Evolutionary conservation across 2,797 vertebrate species (phyloP).

Genomic region (Enteromius radiatus): DNA sequence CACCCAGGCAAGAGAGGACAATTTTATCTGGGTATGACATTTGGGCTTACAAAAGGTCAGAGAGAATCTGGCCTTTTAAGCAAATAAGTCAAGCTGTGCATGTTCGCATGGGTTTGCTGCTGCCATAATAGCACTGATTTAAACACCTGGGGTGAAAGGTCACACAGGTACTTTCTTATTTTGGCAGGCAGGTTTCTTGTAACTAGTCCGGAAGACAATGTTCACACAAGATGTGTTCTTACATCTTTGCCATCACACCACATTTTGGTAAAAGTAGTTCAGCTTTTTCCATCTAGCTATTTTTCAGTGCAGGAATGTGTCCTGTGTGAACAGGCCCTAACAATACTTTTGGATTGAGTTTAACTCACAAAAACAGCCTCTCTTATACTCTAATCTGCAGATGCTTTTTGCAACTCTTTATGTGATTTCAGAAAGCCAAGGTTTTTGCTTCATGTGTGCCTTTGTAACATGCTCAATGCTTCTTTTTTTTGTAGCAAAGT

Average conservation of each 20-base stretch:
- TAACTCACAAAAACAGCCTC: background rate
- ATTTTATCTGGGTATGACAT: slow-evolving; percentile 72
- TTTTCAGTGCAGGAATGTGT: background rate
- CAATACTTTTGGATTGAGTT: background rate
- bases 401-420: slow-evolving; percentile 6
- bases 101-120: slow-evolving; percentile 67
- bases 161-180: background rate
- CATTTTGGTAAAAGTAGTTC: background rate
- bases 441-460: slow-evolving; percentile 34
- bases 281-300: background rate
- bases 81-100: slow-evolving; percentile 61
- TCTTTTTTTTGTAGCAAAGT: slow-evolving; percentile 72
- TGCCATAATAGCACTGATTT: slow-evolving; percentile 28
- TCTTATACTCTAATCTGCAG: background rate
- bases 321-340: background rate
- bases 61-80: slow-evolving; percentile 64
- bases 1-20: slow-evolving; percentile 70
- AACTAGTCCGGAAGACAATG: background rate
- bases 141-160: slow-evolving; percentile 22
- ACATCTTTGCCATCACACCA: background rate
- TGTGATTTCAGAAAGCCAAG: background rate
- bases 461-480: slow-evolving; percentile 62
- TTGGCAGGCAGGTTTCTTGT: slow-evolving; percentile 6
- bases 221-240: slow-evolving; percentile 2
- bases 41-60: slow-evolving; percentile 63